Percentiles rank a stretch among this genome's conserved stretches.
phyloP scores from a whole-genome alignment of 2,888 invertebrate species.

The Drosophila tanythrix region DNA sequence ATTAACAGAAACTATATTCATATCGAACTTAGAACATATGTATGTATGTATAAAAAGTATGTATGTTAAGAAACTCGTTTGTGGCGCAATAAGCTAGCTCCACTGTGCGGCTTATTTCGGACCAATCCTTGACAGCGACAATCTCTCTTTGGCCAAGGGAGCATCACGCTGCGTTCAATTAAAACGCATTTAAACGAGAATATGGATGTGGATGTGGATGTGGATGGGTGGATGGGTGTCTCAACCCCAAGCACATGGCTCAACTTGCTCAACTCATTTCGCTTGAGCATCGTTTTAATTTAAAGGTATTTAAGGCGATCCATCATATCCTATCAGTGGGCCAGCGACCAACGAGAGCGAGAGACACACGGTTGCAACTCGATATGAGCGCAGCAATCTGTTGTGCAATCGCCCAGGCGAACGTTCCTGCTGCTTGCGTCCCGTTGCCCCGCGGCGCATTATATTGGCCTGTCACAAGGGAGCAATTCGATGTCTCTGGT shows the following conservation, averaged over 20 bases:
- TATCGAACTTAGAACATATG: not conserved
- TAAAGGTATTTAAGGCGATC: constrained; percentile 84
- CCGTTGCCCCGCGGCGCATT: constrained; percentile 83
- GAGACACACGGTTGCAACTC: constrained; percentile 75
- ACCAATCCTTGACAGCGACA: constrained; percentile 7
- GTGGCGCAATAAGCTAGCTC: not conserved
- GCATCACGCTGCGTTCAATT: constrained; percentile 75
- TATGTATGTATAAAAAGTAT: too few relatives aligned
- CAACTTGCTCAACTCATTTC: constrained; percentile 66
- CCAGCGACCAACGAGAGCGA: constrained; percentile 15
- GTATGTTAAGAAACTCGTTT: not conserved
- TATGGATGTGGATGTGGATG: constrained; percentile 7
- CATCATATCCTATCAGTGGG: constrained; percentile 79
- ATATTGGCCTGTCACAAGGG: constrained; percentile 85
- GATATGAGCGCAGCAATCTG: constrained; percentile 84
- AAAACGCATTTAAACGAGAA: constrained; percentile 78
- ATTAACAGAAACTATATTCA: not conserved
- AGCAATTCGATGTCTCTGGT: constrained; percentile 83
- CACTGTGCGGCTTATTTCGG: not conserved
- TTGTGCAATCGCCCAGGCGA: constrained; percentile 76
- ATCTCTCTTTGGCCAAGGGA: constrained; percentile 15
- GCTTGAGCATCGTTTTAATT: constrained; percentile 81
- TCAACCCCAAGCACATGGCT: constrained; percentile 24
- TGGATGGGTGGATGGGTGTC: constrained; percentile 1
- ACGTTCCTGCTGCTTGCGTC: not conserved